Base-by-base conservation (phyloP, 2,888 invertebrate genomes). In the Caenorhabditis doughertyi region DNA sequence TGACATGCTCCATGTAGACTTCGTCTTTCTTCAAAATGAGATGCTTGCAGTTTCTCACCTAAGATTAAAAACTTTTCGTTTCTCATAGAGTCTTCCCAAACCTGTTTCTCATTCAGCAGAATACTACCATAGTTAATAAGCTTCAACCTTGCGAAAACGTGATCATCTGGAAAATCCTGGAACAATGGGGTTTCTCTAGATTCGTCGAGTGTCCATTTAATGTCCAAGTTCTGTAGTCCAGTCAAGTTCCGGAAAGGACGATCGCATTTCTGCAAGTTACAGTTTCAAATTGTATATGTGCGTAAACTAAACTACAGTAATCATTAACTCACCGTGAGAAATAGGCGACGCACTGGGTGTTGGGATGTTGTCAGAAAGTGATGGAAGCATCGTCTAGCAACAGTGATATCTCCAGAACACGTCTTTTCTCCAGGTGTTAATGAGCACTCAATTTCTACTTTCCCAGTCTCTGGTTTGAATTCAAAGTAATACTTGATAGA, bases 111-210 rank as follows among this genome's bases (percentile, higher is more conserved):
- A 16, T 29, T 55, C 32, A 64, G 27, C 11, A 44, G 9, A n/a
- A 62, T 8, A 8, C 13, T 18, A n/a, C 21, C 25, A 23, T 44
- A 62, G 39, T 35, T 23, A 32, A 23, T 16, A 3, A 65, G 25
- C 13, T 65, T 39, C 23, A 65, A 39, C n/a, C 51, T 65, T n/a
- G 51, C 65, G 32, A 65, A 65, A 23, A 51, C 16, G 23, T 65
- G 51, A n/a, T 65, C 9, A 11, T 13, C 5, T 35, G 49, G 32
- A 25, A 65, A 65, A n/a, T 51, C 29, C 2, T n/a, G 16, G n/a
- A 65, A 39, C 2, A 32, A 16, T 5, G 35, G 29, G 32, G 27
- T 23, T 23, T 51, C 32, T 35, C 51, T 65, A 21, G 16, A 9
- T 16, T 16, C 35, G 16, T 35, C 51, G 1, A 51, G 25, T 32